Evolutionary conservation across 2,797 vertebrate genomes (phyloP).

Genomic region (Falco naumanni): DNA sequence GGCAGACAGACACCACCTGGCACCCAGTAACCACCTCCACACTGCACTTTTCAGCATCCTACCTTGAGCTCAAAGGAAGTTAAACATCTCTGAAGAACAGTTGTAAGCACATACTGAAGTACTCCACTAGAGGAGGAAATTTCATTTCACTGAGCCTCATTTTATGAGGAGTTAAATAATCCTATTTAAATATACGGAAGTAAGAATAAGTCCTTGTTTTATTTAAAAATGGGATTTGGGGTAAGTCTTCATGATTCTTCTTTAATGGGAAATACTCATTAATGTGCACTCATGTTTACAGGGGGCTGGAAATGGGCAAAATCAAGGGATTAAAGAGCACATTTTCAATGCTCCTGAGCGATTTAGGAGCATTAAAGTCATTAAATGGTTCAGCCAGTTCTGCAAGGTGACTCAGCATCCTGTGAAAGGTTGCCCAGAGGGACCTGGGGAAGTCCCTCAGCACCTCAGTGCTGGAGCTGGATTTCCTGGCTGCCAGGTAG

Average conservation of each 20-base stretch:
- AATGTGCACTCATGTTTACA: background rate
- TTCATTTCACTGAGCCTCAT: background rate
- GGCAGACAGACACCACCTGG: fast-evolving
- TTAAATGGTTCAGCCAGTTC: background rate
- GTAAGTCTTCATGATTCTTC: background rate
- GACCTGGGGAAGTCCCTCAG: background rate
- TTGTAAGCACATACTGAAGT: background rate
- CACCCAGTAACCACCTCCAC: background rate
- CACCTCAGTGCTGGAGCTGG: background rate
- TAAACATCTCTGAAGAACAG: background rate
- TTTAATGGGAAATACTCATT: background rate
- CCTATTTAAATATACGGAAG: background rate
- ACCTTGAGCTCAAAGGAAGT: background rate
- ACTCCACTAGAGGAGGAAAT: background rate
- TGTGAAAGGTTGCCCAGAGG: background rate
- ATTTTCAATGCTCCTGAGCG: background rate
- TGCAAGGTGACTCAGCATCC: background rate
- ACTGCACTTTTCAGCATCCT: background rate
- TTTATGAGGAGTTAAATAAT: background rate
- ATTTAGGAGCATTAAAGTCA: background rate
- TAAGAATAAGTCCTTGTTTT: background rate
- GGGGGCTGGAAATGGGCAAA: background rate
- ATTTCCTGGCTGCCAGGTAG: background rate
- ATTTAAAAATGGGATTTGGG: background rate
- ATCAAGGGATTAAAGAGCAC: background rate